Evolutionary conservation across 2,888 invertebrate species (phyloP), one percentile per base, ranked within the genome.

Genomic region (Dryomyza anilis): DNA sequence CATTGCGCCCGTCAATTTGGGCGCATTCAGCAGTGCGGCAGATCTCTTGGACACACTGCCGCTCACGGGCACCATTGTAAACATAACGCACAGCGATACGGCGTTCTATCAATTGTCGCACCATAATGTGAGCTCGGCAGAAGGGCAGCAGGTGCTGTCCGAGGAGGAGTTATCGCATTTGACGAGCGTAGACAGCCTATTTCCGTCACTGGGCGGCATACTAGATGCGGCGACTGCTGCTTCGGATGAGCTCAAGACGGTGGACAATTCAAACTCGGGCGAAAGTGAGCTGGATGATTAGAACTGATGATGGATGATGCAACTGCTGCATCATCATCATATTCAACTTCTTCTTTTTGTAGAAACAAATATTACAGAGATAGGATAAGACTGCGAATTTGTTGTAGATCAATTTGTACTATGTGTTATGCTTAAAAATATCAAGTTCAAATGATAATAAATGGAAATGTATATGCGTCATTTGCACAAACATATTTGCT

Each of bases 1-100:
- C 6, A 81, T 86, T 58, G 84, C 85, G 1, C 85, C 85, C 0
- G 75, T 84, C 1, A 83, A 85, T 67, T 80, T 86, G 65, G 85
- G 86, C 6, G 80, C 82, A 5, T 81, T 84, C 33, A 77, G 81
- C 69, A 80, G 79, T 71, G 73, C 81, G 1, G 70, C 76, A n/a
- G 81, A 83, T 58, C 70, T 84, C 59, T 65, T 84, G 23, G 66
- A 75, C 59, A 76, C 82, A 0, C 70, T 84, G 25, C 84, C 83
- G 0, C 70, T 84, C 7, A 82, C 83, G 0, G 83, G 84, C 3
- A 82, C 81, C 68, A 83, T 84, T 64, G 78, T 84, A 23, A 84
- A 84, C 66, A 82, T 84, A 19, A 82, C 82, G 4, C 81, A 84
- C 67, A 82, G 82, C 59, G 81, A 83, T 59, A 82, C 83, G 23